Percentiles rank a stretch among this genome's conserved stretches.
Conservation (phyloP, 2,797 vertebrate genomes). For the Stomatorhinus walkeri region DNA sequence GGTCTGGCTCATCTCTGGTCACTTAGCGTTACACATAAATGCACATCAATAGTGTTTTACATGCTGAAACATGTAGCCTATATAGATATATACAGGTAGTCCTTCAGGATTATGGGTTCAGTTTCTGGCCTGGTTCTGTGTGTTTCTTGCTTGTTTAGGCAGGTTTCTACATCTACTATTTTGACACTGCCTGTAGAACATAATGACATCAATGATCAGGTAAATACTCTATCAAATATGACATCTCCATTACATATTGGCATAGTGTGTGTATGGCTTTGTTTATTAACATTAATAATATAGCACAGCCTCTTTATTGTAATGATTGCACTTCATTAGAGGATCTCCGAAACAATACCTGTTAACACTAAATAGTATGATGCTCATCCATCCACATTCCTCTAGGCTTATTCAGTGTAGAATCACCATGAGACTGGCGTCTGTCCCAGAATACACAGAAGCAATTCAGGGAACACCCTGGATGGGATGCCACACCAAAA, state of each 20-base stretch:
- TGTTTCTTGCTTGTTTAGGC: background rate
- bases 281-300: background rate
- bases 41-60: background rate
- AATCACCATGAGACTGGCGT: background rate
- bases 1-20: no score
- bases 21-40: background rate
- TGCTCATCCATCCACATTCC: background rate
- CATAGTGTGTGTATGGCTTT: background rate
- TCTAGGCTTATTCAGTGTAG: background rate
- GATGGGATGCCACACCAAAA: background rate
- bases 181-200: background rate
- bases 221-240: background rate
- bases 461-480: background rate
- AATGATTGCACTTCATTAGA: background rate
- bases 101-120: background rate
- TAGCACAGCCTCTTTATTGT: background rate
- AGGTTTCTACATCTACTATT: background rate
- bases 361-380: background rate
- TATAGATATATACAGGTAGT: background rate
- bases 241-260: background rate
- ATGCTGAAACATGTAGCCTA: background rate
- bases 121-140: background rate
- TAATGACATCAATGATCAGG: background rate
- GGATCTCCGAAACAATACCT: background rate
- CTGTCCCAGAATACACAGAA: background rate